Evolutionary conservation across 2,113 vertebrate genomes (phyloP).

Genomic region (Sardina pilchardus): DNA sequence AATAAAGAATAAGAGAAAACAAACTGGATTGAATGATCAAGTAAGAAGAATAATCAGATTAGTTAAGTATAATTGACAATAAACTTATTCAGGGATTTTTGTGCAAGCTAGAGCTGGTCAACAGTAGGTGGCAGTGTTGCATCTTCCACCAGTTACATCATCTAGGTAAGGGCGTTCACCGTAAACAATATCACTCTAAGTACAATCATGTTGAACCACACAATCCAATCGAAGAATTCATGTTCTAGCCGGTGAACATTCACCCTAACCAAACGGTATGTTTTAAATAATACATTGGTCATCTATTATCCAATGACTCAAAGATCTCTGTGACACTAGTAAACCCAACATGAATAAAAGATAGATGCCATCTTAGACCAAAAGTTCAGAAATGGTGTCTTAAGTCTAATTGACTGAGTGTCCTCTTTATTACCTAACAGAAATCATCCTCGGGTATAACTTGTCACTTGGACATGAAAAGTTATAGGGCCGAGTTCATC

Average conservation of each 20-base stretch:
- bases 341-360: background rate
- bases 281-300: background rate
- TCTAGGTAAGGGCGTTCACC: slow-evolving; percentile 22
- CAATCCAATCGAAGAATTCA: background rate
- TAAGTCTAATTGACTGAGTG: background rate
- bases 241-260: background rate
- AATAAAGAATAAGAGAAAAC: background rate
- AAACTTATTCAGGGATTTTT: slow-evolving; percentile 34
- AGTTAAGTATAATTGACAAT: slow-evolving; percentile 31
- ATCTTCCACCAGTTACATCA: slow-evolving; percentile 34
- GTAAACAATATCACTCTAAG: slow-evolving; percentile 14
- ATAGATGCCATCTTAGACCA: background rate
- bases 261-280: background rate
- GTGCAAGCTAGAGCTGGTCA: slow-evolving; percentile 50
- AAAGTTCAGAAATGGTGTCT: background rate
- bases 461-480: background rate
- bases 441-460: background rate
- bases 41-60: slow-evolving; percentile 32
- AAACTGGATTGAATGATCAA: background rate
- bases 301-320: background rate
- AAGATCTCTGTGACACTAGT: background rate
- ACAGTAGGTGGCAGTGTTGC: slow-evolving; percentile 73
- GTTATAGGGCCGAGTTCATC: background rate
- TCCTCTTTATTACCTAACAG: background rate
- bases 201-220: slow-evolving; percentile 14